A percentile compares a stretch with the other conserved stretches of the same genome.
These are phyloP conservation scores for Melinaea menophilus DNA, from an alignment of 2,888 invertebrate species.

Conservation along the genomic window DNA sequence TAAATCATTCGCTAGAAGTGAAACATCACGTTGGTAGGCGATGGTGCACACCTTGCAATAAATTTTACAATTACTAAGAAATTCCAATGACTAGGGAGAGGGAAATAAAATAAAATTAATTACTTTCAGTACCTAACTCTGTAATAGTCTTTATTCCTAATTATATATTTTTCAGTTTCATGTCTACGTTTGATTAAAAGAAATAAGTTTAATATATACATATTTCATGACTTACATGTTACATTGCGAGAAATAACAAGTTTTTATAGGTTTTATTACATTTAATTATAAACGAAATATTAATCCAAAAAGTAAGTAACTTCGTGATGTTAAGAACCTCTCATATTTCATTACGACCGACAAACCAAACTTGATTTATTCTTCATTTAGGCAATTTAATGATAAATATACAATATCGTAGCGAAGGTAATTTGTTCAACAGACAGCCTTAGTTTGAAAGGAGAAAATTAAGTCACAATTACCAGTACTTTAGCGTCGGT, in stretches of 20 bases:
- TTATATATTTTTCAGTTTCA: too few relatives aligned
- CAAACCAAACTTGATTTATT: slow-evolving; percentile 40
- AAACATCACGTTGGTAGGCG: slow-evolving; percentile 68
- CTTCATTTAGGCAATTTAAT: slow-evolving; percentile 40
- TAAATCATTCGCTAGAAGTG: slow-evolving; percentile 76
- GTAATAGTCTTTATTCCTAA: too few relatives aligned
- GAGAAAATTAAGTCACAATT: slow-evolving; percentile 52
- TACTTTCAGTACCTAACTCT: slow-evolving; percentile 30
- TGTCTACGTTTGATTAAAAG: too few relatives aligned
- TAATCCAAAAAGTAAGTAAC: not conserved
- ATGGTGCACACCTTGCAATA: slow-evolving; percentile 72
- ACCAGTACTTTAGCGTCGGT: slow-evolving; percentile 43
- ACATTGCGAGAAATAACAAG: too few relatives aligned
- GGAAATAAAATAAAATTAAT: slow-evolving; percentile 70
- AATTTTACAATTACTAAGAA: slow-evolving; percentile 74
- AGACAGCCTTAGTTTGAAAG: slow-evolving; percentile 39
- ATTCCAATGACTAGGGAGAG: slow-evolving; percentile 62
- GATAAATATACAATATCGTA: slow-evolving; percentile 43
- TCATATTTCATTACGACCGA: slow-evolving; percentile 16
- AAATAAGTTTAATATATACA: too few relatives aligned
- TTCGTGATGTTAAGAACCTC: slow-evolving; percentile 30
- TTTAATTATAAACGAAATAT: not conserved
- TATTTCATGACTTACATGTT: too few relatives aligned
- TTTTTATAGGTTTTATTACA: too few relatives aligned
- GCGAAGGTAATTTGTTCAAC: slow-evolving; percentile 39